Conservation (phyloP, 2,888 invertebrate genomes). For the Lissonota sp. region DNA sequence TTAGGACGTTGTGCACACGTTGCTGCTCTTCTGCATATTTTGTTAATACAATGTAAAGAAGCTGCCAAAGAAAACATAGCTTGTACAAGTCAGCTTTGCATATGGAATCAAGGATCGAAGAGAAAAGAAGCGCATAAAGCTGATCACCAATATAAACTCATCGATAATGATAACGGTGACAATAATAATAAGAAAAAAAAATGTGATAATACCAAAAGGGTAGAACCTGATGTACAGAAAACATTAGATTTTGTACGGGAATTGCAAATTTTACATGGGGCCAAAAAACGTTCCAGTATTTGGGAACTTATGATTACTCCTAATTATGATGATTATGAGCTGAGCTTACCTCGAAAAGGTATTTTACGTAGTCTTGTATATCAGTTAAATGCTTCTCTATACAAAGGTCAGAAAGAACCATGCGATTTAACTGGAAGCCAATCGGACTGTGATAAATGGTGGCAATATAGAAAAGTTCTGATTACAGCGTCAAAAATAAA, state of each 20-base stretch:
- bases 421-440: constrained; percentile 54
- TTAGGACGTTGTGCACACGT: constrained; percentile 55
- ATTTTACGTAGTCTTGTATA: constrained; percentile 56
- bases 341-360: constrained; percentile 51
- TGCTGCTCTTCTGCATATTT: constrained; percentile 58
- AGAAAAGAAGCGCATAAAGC: constrained; percentile 59
- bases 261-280: constrained; percentile 49
- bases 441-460: constrained; percentile 54
- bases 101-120: constrained; percentile 65
- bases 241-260: too few relatives aligned
- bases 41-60: constrained; percentile 55
- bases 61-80: constrained; percentile 48
- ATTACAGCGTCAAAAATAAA: constrained; percentile 65
- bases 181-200: background rate
- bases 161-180: too few relatives aligned
- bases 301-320: constrained; percentile 61
- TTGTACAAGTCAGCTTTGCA: constrained; percentile 64
- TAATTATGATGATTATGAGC: constrained; percentile 60
- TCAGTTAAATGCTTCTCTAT: constrained; percentile 51
- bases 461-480: constrained; percentile 61
- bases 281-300: constrained; percentile 52
- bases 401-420: constrained; percentile 45
- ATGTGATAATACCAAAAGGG: constrained; percentile 47
- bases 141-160: constrained; percentile 39
- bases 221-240: constrained; percentile 46